Base-by-base conservation (phyloP, 2,113 vertebrate species). In the Eudorcas thomsonii region DNA sequence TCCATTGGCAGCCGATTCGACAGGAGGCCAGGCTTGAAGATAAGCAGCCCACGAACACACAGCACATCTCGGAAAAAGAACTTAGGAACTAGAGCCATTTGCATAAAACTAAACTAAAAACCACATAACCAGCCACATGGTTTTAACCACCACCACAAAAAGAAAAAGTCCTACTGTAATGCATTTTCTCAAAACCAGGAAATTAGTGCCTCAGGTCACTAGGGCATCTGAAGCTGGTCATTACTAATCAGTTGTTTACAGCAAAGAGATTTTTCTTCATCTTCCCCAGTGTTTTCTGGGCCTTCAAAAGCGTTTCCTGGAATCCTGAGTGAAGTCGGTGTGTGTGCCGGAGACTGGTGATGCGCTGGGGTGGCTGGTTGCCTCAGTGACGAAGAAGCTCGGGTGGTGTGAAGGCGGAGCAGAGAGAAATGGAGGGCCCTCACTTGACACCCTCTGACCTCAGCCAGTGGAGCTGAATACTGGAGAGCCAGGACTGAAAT, bases 381-480 rank as follows among this genome's bases (percentile, higher is more conserved):
- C 97, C 94, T 92, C 93, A 0, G 7, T 94, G 93, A 96, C 98
- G 83, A 59, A 15, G 92, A 84, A 74, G 60, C 30, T 26, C 1
- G 12, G 10, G 96, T 36, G 83, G 92, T 71, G 88, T 90, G 98
- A 96, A 97, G 95, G 96, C 84, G 95, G 97, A 98, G 97, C 64
- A 91, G 98, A 98, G 97, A 98, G 98, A 93, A 97, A 93, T 97
- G 98, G 99, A 99, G 98, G 98, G 98, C 98, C 98, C 98, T 99
- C 98, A 98, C 99, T 99, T 99, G 99, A 98, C 99, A 98, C 97
- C 83, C 97, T 21, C 88, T 99, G 98, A 99, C 99, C 99, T 98
- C 96, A 59, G 30, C 98, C 55, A 5, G 98, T 98, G 96, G 96
- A 97, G 98, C 98, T 99, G 99, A 99, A 98, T 98, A 84, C 98